Percentiles rank a stretch among this genome's conserved stretches.
Evolutionary conservation across 2,797 vertebrate genomes (phyloP).

Genomic region (Bradypodion ventrale): DNA sequence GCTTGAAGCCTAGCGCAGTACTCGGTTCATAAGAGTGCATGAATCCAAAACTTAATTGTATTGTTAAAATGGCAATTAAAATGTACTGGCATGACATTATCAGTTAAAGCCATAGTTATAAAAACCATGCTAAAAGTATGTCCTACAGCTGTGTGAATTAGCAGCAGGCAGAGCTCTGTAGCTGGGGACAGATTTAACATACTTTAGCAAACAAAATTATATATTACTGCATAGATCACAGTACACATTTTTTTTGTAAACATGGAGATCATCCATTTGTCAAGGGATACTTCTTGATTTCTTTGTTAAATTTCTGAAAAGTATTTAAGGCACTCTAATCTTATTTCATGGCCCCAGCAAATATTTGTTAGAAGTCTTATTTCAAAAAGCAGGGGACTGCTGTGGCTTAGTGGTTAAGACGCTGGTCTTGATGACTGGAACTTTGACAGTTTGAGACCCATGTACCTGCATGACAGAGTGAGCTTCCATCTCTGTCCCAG

Average conservation of each 20-base stretch:
- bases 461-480: no score
- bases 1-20: conserved; percentile 59
- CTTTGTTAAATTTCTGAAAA: background rate
- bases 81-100: conserved; percentile 66
- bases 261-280: conserved; percentile 9
- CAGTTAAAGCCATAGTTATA: conserved; percentile 66
- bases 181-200: background rate
- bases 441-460: no score
- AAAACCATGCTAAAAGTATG: conserved; percentile 12
- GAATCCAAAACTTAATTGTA: conserved; percentile 72
- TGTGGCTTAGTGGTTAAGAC: no score
- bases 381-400: no score
- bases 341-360: fast-evolving
- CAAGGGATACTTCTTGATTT: background rate
- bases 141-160: conserved; percentile 10
- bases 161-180: conserved; percentile 9
- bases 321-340: background rate
- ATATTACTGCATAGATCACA: background rate
- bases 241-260: background rate
- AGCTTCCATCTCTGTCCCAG: no score
- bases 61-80: conserved; percentile 71
- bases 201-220: background rate
- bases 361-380: background rate
- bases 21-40: conserved; percentile 57
- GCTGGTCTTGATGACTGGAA: no score